Conservation (phyloP, 92 coral and sea anemone species). For the Bergia puertoricense region DNA sequence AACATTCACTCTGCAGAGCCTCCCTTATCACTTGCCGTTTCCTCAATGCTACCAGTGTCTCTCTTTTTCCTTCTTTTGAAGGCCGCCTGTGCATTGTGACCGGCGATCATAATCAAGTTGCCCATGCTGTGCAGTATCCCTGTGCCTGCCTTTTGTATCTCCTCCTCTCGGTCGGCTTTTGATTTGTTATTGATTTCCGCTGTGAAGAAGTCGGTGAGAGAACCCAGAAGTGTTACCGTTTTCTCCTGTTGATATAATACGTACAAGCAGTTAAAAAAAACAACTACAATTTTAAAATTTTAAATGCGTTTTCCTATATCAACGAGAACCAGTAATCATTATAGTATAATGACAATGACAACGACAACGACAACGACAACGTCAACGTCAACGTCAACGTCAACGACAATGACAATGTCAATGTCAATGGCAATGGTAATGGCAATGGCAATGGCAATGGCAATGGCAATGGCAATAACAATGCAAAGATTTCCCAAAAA, state of each 20-base stretch:
- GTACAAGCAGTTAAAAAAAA: background rate
- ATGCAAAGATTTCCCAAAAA: too few species aligned
- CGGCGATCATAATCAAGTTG: conserved; percentile 66
- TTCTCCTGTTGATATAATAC: conserved; percentile 48
- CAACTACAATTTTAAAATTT: too few species aligned
- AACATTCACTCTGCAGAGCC: background rate
- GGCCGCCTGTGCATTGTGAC: conserved; percentile 56
- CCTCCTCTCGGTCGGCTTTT: conserved; percentile 46
- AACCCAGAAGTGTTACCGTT: conserved; percentile 53
- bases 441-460: too few species aligned
- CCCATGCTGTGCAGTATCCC: conserved; percentile 76
- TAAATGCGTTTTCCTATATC: too few species aligned
- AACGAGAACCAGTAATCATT: too few species aligned
- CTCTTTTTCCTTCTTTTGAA: conserved; percentile 27
- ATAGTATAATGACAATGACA: background rate
- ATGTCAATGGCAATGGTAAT: too few species aligned
- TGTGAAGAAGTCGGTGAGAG: conserved; percentile 57
- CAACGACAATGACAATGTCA: too few species aligned
- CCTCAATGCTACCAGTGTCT: background rate
- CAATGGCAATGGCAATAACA: too few species aligned
- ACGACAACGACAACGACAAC: background rate
- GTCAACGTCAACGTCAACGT: too few species aligned
- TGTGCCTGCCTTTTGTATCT: conserved; percentile 63
- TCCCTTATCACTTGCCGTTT: conserved; percentile 1
- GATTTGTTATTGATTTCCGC: conserved; percentile 54